Evolutionary conservation across 53 echinoderm and acorn worm species (phyloP), one percentile per base, ranked within the genome.

Genomic region (Henricia sp.): DNA sequence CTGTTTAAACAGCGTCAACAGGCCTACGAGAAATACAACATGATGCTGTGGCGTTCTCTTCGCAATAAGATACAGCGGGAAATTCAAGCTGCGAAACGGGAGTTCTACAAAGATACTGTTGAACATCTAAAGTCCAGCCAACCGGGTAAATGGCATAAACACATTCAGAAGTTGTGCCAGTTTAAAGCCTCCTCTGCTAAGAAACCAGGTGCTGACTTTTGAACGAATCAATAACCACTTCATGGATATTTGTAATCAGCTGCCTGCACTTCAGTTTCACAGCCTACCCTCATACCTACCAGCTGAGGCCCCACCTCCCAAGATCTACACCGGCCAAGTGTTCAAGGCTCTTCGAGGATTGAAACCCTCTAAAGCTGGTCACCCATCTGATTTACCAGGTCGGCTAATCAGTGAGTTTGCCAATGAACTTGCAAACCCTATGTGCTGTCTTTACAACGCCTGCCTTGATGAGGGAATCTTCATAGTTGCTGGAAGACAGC

Each of bases 381-480:
- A 83, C 52, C 51, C 68, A 0, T 38, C 67, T 50, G 83, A 83
- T 27, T 36, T 83, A 17, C 68, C 83, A 51, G 28, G 50, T 5
- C 67, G 54, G 12, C 69, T 83, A 28, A 68, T 83, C 52, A 66
- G 83, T 36, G 83, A 69, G 83, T 83, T 83, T 83, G 83, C 83
- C 35, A 50, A 37, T 51, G 69, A 83, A 52, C 43, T 83, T 23
- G 67, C 83, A 34, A 50, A 1, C 0, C 69, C 67, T 4, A 35
- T 83, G 3, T 30, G 35, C 25, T 39, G 24, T 14, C 51, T 83
- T 33, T 83, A 19, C 23, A 83, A 68, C 52, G 33, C 68, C 23
- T 69, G 68, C 39, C 19, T 68, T n/a, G 8, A 14, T 68, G 41
- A 68, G 19, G 68, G 68, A 28, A 21, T 29, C 21, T 63, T 29